phyloP scores from a whole-genome alignment of 2,888 invertebrate genomes.

The Psylliodes chrysocephalus region DNA sequence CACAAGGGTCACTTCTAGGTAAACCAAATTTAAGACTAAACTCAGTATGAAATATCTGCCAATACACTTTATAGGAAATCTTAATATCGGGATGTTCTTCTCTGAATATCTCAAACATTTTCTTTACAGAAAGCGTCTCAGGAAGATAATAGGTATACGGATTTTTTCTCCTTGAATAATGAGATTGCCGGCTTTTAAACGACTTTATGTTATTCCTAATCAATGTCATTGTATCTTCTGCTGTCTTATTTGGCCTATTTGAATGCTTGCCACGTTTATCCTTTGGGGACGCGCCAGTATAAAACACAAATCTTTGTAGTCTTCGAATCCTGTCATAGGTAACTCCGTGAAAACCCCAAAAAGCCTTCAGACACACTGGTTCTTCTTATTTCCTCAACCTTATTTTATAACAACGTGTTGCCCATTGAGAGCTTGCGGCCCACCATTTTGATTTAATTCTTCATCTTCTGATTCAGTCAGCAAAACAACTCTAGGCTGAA shows the following conservation, averaged over 20 bases:
- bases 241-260: too few species aligned
- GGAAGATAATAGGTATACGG: neutral
- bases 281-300: too few species aligned
- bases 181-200: too few species aligned
- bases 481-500: neutral
- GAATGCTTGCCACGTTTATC: too few species aligned
- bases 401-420: neutral
- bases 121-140: neutral
- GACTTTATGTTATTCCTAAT: too few species aligned
- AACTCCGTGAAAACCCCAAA: neutral
- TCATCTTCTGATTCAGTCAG: neutral
- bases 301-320: neutral
- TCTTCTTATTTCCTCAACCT: neutral
- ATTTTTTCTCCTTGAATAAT: too few species aligned
- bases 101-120: too few species aligned
- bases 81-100: neutral
- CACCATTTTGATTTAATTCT: neutral
- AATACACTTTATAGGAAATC: neutral
- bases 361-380: neutral
- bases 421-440: neutral
- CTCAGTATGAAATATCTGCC: neutral
- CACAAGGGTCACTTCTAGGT: neutral
- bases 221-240: too few species aligned
- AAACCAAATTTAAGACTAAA: neutral
- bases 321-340: too few species aligned